phyloP scores from a whole-genome alignment of 1,140 invertebrate genomes.

The Probaryconus sp. region DNA sequence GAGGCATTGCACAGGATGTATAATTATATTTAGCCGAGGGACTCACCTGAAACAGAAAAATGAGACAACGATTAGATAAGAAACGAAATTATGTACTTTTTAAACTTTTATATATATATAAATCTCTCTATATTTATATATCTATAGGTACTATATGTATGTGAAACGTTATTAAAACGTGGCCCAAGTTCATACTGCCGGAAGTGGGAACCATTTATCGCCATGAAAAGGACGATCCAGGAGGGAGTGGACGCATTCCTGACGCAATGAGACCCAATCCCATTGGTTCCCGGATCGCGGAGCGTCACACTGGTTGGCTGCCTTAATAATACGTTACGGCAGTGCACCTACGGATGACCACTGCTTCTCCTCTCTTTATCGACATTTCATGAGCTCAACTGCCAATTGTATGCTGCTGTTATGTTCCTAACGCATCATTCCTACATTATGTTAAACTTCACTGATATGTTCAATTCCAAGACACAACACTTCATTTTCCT shows the following conservation, averaged over 20 bases:
- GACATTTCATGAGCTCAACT: conserved; percentile 12
- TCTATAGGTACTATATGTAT: no score
- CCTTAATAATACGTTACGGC: conserved; percentile 75
- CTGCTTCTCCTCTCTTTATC: conserved; percentile 38
- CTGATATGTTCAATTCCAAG: no score
- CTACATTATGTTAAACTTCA: neutral
- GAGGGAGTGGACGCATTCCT: conserved; percentile 70
- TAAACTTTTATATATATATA: no score
- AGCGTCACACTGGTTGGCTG: conserved; percentile 76
- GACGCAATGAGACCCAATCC: conserved; percentile 68
- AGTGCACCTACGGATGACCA: conserved; percentile 62
- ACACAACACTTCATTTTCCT: no score
- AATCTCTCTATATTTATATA: no score
- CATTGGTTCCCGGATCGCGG: conserved; percentile 70
- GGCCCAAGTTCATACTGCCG: conserved; percentile 61
- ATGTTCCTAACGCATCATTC: conserved; percentile 15
- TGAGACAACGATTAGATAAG: neutral
- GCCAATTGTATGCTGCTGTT: conserved; percentile 27
- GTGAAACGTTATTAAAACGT: no score
- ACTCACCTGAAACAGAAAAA: conserved; percentile 21
- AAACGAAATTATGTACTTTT: no score
- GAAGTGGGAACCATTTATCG: conserved; percentile 68
- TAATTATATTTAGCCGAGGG: neutral
- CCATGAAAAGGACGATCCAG: conserved; percentile 46
- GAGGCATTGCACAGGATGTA: no score